Evolutionary conservation across 2,797 vertebrate genomes (phyloP).

Genomic region (Poeciliopsis infans): DNA sequence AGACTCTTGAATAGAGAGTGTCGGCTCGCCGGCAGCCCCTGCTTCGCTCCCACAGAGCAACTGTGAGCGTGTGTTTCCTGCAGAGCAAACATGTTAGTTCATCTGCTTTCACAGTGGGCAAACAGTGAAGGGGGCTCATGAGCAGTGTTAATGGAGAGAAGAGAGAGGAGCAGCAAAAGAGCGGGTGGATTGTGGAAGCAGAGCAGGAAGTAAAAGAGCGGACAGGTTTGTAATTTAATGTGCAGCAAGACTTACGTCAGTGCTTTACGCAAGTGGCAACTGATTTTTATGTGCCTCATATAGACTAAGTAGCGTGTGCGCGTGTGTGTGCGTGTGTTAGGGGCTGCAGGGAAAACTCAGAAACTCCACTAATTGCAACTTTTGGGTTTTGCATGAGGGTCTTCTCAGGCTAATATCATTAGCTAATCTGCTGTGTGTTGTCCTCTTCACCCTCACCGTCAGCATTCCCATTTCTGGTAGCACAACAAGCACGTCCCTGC

Average conservation of each 20-base stretch:
- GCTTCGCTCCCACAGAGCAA: slow-evolving; percentile 59
- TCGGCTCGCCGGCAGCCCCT: slow-evolving; percentile 38
- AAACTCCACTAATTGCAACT: slow-evolving; percentile 82
- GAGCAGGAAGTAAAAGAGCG: slow-evolving; percentile 31
- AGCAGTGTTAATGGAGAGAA: slow-evolving; percentile 66
- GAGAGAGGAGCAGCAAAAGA: slow-evolving; percentile 32
- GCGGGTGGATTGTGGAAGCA: slow-evolving; percentile 35
- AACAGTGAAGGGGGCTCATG: slow-evolving; percentile 66
- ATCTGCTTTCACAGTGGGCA: slow-evolving; percentile 77
- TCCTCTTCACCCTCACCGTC: slow-evolving; percentile 76
- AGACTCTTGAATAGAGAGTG: slow-evolving; percentile 52
- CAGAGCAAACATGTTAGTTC: slow-evolving; percentile 76
- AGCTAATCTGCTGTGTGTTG: slow-evolving; percentile 84
- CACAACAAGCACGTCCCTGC: slow-evolving; percentile 55
- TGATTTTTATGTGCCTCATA: slow-evolving; percentile 31
- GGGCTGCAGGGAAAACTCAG: slow-evolving; percentile 74
- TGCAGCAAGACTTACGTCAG: slow-evolving; percentile 41
- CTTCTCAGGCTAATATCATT: slow-evolving; percentile 82
- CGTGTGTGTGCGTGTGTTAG: slow-evolving; percentile 11
- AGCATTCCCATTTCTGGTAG: slow-evolving; percentile 47
- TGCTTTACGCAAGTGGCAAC: slow-evolving; percentile 51
- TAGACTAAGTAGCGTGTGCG: background rate
- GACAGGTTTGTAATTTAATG: slow-evolving; percentile 43
- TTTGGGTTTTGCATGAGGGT: slow-evolving; percentile 79
- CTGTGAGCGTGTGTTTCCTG: slow-evolving; percentile 59